Evolutionary conservation across 2,888 invertebrate genomes (phyloP).

Genomic region (Chrysodeixis includens): DNA sequence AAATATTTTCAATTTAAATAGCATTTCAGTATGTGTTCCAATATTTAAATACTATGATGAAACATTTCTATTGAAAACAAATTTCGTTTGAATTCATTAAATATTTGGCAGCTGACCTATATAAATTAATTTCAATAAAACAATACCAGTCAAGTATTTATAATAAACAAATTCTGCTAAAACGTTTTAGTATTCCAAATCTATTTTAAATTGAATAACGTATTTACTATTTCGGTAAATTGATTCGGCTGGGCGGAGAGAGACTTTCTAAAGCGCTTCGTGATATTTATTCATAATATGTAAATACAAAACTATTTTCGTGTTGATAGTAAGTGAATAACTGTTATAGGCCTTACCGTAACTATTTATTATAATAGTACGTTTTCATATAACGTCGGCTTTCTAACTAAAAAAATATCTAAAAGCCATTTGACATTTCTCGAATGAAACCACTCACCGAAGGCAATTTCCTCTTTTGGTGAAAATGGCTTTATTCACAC

Average conservation of each 20-base stretch:
- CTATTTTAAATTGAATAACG: not conserved
- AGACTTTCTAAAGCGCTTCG: slow-evolving; percentile 8
- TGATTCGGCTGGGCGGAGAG: too few relatives aligned
- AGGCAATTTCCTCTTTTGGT: slow-evolving; percentile 66
- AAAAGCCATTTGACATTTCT: slow-evolving; percentile 74
- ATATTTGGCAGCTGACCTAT: not conserved
- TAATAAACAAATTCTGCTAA: not conserved
- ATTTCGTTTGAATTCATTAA: not conserved
- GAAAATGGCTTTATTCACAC: slow-evolving; percentile 55
- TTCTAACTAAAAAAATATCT: slow-evolving; percentile 62
- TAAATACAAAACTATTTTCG: slow-evolving; percentile 27
- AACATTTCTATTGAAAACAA: not conserved
- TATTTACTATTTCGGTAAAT: not conserved
- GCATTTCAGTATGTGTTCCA: not conserved
- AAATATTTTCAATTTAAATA: too few relatives aligned
- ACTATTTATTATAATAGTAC: slow-evolving; percentile 44
- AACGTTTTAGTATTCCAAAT: not conserved
- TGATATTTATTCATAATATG: slow-evolving; percentile 20
- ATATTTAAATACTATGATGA: not conserved
- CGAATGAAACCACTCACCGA: slow-evolving; percentile 72
- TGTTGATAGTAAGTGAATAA: not conserved
- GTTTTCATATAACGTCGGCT: slow-evolving; percentile 53
- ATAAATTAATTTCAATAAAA: not conserved
- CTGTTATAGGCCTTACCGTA: not conserved
- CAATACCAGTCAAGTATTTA: not conserved